Base-by-base conservation (phyloP, 2,888 invertebrate species). In the Nasonia oneida region DNA sequence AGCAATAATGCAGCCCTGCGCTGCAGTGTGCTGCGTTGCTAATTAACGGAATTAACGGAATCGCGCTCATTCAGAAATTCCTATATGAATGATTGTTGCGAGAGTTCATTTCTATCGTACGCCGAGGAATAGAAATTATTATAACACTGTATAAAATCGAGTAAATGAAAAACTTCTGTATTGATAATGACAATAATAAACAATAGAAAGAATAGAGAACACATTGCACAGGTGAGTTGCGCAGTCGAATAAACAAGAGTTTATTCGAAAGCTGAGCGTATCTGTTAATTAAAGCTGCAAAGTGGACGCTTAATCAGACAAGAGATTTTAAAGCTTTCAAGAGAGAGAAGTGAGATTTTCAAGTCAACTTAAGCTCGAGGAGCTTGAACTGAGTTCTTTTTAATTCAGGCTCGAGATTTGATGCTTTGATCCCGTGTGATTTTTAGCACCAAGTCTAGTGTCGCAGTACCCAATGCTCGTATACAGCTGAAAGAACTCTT, bases 221-320 rank as follows among this genome's bases (percentile, higher is more conserved):
- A 29, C 29, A 29, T 29, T 29, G 29, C 29, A 1, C 29, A 29
- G 29, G 29, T 6, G 18, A 39, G 1, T 42, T 12, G 15, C 23
- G 15, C 39, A n/a, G n/a, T 18, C 18, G 57, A 5, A n/a, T 29
- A 29, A 1, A 29, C 1, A 18, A 50, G 50, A 50, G 14, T 53
- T 53, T 15, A 53, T 12, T 42, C 3, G 53, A 74, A 74, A 29
- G 29, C 29, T 29, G 8, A 23, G 33, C 70, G 8, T 81, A 64
- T 75, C 64, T 67, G 14, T 80, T 84, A 74, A 75, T 80, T 79
- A 39, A 1, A 57, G 12, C 61, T 42, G 3, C 8, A 39, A 37
- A 47, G 3, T 83, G 42, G 61, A 77, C 37, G 18, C 33, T 33
- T 61, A 47, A 75, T 50, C 14, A 70, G 70, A 73, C 42, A 42